Evolutionary conservation across 2,888 invertebrate species (phyloP), one percentile per base, ranked within the genome.

Genomic region (Boloria euphrosyne): DNA sequence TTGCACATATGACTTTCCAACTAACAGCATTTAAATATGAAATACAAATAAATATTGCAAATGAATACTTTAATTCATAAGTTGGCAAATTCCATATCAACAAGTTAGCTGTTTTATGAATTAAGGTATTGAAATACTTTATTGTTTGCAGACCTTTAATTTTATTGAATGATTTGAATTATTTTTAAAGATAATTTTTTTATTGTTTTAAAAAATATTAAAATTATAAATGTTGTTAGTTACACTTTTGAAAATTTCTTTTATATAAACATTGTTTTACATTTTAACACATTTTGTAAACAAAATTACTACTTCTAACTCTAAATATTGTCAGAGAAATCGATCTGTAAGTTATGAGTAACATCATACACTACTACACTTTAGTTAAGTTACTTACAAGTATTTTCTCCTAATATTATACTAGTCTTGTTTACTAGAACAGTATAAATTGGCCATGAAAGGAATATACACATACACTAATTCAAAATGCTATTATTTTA

Each of bases 141-240:
- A 22, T 52, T n/a, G 4, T 18, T 52, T 22, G 4, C n/a, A 52
- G 5, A 27, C 7, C n/a, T n/a, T n/a, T 3, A 3, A 16, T 52
- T 7, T n/a, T 51, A 14, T 13, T 31, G 31, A 38, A 0, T 7
- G 7, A 31, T 7, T 31, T 7, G 7, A 38, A 38, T 38, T 38
- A 7, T 38, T 38, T 38, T 31, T 31, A 31, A 31, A 31, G 5
- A 31, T 31, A 7, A 31, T 7, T 7, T 31, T 6, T 31, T n/a
- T n/a, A n/a, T n/a, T 2, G 22, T 16, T 16, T 53, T n/a, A 13
- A n/a, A 31, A 4, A 18, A 55, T 43, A 22, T 10, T 57, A 5
- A 57, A 38, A 44, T 10, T 6, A 14, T 46, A 16, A 58, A 58
- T 64, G 51, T 59, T 65, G 52, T 53, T 64, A 31, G 57, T 58